Base-by-base conservation (phyloP, 2,888 invertebrate genomes). In the Plusia festucae region DNA sequence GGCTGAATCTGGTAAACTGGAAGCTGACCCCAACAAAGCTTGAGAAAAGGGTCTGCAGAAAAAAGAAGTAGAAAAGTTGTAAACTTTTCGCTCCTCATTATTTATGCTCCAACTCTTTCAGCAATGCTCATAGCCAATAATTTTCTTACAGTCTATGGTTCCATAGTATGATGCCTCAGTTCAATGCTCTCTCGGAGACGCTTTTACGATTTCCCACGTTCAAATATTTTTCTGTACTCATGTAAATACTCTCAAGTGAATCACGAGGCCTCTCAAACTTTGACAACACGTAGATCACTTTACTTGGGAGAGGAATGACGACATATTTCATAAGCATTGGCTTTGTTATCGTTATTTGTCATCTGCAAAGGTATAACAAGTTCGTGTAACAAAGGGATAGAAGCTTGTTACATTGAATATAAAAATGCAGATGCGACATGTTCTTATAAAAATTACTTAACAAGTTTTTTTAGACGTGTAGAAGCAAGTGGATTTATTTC, bases 201-300 rank as follows among this genome's bases (percentile, higher is more conserved):
- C 73, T 82, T 85, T 84, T 82, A 82, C 78, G 79, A 79, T 83
- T 82, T 79, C 78, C 80, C 81, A 79, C 40, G 68, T 66, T 65
- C 84, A 85, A 88, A 88, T 83, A 87, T 85, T 85, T 85, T 81
- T 78, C 80, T 78, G 70, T 78, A 78, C 84, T 82, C 82, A 86
- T 85, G 86, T 85, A 89, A 88, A 90, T 86, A 90, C 84, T 88
- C 83, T 84, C 70, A 81, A 85, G 82, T 86, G 85, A 90, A 85
- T 88, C 86, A 85, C 83, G 75, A 72, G 78, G 78, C 84, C 86
- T 86, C 85, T 84, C 83, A 79, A 90, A 90, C 82, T 90, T 87
- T 85, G 83, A 88, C 88, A 90, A 89, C 87, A 88, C 79, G 73
- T 76, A 74, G 86, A 89, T 90, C 87, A 85, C 88, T 89, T 90